Evolutionary conservation across 2,797 vertebrate genomes (phyloP).

Genomic region (Sebastes baramenuke): DNA sequence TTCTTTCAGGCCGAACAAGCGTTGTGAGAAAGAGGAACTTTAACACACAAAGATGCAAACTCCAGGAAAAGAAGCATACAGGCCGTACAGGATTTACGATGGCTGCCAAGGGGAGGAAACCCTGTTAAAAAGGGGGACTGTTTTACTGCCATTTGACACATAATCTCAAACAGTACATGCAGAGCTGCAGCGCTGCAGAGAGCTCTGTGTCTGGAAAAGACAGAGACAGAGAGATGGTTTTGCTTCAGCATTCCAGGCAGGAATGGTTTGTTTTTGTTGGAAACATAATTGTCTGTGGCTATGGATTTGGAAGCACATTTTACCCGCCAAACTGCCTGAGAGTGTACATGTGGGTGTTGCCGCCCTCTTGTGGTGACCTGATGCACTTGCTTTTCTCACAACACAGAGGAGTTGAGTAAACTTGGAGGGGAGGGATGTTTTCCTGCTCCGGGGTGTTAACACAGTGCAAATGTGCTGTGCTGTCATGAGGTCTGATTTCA

Average conservation of each 20-base stretch:
- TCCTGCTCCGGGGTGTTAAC: slow-evolving; percentile 39
- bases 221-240: slow-evolving; percentile 72
- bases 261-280: slow-evolving; percentile 83
- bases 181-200: slow-evolving; percentile 23
- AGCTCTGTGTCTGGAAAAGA: slow-evolving; percentile 63
- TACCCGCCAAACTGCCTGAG: slow-evolving; percentile 65
- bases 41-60: slow-evolving; percentile 17
- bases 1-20: background rate
- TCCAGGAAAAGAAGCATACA: slow-evolving; percentile 3
- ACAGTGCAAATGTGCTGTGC: slow-evolving; percentile 36
- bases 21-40: slow-evolving; percentile 17
- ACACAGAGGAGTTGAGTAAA: slow-evolving; percentile 17
- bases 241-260: slow-evolving; percentile 77
- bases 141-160: slow-evolving; percentile 70
- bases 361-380: slow-evolving; percentile 75
- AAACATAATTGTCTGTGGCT: slow-evolving; percentile 84
- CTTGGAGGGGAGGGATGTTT: slow-evolving; percentile 31
- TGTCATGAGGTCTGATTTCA: slow-evolving; percentile 46
- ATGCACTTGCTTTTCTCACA: slow-evolving; percentile 25
- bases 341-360: slow-evolving; percentile 31
- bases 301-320: slow-evolving; percentile 73
- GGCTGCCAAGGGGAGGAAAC: slow-evolving; percentile 61
- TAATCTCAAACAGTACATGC: slow-evolving; percentile 52
- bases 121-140: slow-evolving; percentile 56
- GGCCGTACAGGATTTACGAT: slow-evolving; percentile 38